Percentiles rank a stretch among this genome's conserved stretches.
phyloP scores from a whole-genome alignment of 2,113 vertebrate species.

The Plecturocebus donacophilus region DNA sequence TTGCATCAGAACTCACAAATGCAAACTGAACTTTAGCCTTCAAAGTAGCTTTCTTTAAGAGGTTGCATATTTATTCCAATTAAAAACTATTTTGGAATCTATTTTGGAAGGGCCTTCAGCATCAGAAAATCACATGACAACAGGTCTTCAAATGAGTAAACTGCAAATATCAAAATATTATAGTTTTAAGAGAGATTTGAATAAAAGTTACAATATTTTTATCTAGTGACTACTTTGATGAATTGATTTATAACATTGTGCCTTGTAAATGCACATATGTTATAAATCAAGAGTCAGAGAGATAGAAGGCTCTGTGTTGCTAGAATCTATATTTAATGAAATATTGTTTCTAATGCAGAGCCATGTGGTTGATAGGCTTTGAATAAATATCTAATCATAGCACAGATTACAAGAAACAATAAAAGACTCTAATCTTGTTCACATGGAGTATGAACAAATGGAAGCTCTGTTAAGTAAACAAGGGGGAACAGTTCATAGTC shows the following conservation, averaged over 20 bases:
- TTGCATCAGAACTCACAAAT: constrained; percentile 40
- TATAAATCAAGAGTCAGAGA: background rate
- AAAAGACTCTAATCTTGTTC: background rate
- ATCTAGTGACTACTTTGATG: background rate
- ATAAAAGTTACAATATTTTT: constrained; percentile 18
- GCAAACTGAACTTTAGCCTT: background rate
- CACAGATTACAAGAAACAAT: background rate
- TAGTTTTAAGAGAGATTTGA: background rate
- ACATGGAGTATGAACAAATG: background rate
- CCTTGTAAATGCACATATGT: background rate
- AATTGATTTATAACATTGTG: background rate
- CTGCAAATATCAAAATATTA: constrained; percentile 2
- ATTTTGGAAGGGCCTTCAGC: background rate
- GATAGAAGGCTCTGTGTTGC: background rate
- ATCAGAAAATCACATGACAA: constrained; percentile 36
- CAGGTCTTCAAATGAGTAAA: constrained; percentile 49
- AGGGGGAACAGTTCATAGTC: background rate
- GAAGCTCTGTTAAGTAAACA: constrained; percentile 14
- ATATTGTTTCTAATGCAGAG: background rate
- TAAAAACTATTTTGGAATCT: background rate
- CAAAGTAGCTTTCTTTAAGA: background rate
- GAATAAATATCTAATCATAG: background rate
- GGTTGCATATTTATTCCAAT: background rate
- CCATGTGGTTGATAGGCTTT: background rate
- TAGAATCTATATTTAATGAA: background rate